These are phyloP conservation scores for Lophotis ruficrista DNA, from an alignment of 2,113 vertebrate species.

Conservation along the genomic window DNA sequence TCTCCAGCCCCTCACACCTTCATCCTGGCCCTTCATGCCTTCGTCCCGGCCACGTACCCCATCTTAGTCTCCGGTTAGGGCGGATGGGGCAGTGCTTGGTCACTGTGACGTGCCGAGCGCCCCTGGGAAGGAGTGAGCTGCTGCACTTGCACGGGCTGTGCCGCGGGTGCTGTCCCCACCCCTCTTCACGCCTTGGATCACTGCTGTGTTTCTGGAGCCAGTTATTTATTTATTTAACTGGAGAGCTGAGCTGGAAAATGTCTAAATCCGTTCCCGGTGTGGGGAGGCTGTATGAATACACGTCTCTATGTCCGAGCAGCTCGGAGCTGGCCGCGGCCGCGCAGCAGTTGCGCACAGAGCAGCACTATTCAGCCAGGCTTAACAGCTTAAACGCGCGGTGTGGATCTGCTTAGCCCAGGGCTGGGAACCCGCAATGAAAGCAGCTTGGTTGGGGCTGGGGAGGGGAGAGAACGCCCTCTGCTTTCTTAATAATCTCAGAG, in stretches of 20 bases:
- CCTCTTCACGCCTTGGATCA: background rate
- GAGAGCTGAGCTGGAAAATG: background rate
- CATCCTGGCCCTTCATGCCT: background rate
- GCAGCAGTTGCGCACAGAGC: background rate
- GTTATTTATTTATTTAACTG: background rate
- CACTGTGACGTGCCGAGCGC: rapidly evolving
- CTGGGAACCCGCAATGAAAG: background rate
- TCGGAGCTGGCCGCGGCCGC: background rate
- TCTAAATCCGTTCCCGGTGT: background rate
- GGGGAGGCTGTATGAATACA: background rate
- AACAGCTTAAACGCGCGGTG: background rate
- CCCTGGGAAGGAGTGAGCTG: background rate
- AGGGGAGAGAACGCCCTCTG: background rate
- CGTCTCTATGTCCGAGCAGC: background rate
- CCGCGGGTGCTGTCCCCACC: background rate
- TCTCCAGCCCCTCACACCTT: background rate
- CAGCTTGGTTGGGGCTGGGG: background rate
- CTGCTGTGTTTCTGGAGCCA: background rate
- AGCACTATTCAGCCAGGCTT: slow-evolving; percentile 5
- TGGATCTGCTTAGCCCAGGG: slow-evolving; percentile 12
- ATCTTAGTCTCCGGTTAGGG: background rate
- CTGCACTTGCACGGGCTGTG: background rate
- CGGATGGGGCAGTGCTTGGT: background rate
- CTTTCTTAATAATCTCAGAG: background rate
- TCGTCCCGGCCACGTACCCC: background rate